Evolutionary conservation across 2,797 vertebrate genomes (phyloP).

Genomic region (Parotocinclus haroldoi): DNA sequence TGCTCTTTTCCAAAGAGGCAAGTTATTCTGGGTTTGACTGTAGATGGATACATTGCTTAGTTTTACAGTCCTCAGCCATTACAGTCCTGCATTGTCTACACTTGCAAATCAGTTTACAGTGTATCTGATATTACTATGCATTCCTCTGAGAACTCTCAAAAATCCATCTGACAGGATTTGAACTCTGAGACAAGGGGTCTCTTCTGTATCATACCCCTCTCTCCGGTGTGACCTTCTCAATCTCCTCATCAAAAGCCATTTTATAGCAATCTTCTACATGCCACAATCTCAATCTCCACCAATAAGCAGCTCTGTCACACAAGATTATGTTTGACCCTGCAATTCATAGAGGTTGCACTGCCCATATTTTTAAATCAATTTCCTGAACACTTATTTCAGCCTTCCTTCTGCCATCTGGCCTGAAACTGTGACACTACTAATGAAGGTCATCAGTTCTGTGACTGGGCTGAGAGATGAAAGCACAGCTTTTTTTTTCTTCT

Average conservation of each 20-base stretch:
- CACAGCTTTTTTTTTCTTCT: no score
- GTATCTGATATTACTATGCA: no score
- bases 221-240: neutral
- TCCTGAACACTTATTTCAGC: neutral
- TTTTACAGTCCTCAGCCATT: no score
- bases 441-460: neutral
- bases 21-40: no score
- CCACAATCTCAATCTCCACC: neutral
- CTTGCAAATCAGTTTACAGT: no score
- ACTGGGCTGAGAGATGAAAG: neutral
- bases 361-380: neutral
- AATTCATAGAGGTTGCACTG: neutral
- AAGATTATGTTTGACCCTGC: neutral
- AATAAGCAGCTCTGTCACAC: slow-evolving; percentile 1
- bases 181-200: no score
- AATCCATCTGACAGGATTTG: no score
- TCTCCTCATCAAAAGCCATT: neutral
- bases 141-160: no score
- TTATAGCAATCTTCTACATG: neutral
- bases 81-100: no score
- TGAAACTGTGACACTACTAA: neutral
- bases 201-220: no score
- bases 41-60: no score
- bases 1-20: no score
- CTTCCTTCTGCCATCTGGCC: neutral